Conservation (phyloP, 2,888 invertebrate species). For the Biston stratarius region DNA sequence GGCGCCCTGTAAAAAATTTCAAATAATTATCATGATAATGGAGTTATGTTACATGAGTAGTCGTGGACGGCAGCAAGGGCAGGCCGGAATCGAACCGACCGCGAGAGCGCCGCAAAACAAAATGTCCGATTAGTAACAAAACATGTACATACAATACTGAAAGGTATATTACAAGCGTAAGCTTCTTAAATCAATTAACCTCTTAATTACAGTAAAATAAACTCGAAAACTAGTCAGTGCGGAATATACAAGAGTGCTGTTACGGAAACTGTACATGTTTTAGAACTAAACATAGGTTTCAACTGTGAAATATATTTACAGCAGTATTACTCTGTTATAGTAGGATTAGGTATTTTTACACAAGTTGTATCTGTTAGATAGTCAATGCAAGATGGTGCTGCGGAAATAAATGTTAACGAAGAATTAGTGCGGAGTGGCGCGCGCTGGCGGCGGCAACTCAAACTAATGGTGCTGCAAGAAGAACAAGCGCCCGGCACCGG, state of each 20-base stretch:
- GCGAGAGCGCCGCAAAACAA: slow-evolving; percentile 70
- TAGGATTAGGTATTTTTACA: slow-evolving; percentile 80
- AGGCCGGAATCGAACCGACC: slow-evolving; percentile 44
- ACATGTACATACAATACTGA: slow-evolving; percentile 85
- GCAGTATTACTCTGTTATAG: slow-evolving; percentile 79
- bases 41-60: slow-evolving; percentile 77
- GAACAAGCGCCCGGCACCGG: slow-evolving; percentile 85
- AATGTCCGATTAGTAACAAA: slow-evolving; percentile 85
- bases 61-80: slow-evolving; percentile 70
- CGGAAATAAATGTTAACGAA: slow-evolving; percentile 85
- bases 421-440: slow-evolving; percentile 83
- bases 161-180: slow-evolving; percentile 85
- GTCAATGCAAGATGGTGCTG: slow-evolving; percentile 86
- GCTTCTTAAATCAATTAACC: slow-evolving; percentile 83
- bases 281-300: slow-evolving; percentile 86
- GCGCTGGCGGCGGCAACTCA: slow-evolving; percentile 88
- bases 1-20: slow-evolving; percentile 85
- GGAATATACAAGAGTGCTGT: slow-evolving; percentile 86
- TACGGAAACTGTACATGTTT: slow-evolving; percentile 87
- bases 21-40: slow-evolving; percentile 81
- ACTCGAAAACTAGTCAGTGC: slow-evolving; percentile 84
- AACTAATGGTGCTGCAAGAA: slow-evolving; percentile 91
- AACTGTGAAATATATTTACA: slow-evolving; percentile 86
- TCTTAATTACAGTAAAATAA: slow-evolving; percentile 82
- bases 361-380: slow-evolving; percentile 82